phyloP scores from a whole-genome alignment of 2,888 invertebrate genomes.

The Chalcosyrphus nemorum region DNA sequence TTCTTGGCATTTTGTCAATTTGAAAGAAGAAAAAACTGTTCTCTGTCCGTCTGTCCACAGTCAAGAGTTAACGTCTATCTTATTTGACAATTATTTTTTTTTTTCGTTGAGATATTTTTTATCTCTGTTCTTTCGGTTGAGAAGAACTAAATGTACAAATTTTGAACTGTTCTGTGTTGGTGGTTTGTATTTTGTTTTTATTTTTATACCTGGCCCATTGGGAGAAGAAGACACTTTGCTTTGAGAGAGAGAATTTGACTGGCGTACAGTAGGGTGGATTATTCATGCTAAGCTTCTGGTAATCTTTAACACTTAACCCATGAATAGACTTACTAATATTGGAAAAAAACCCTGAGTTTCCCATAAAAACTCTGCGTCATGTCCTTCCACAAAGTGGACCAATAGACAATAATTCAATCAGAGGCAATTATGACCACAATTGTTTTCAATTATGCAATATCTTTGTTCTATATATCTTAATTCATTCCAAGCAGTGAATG shows the following conservation, averaged over 20 bases:
- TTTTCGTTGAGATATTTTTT: conserved; percentile 1
- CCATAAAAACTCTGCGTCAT: no score
- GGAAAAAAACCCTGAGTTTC: no score
- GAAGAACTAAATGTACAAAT: neutral
- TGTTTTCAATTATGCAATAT: no score
- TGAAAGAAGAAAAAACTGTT: conserved; percentile 10
- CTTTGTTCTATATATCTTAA: no score
- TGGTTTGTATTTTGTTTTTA: conserved; percentile 11
- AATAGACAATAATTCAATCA: no score
- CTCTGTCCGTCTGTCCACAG: conserved; percentile 12
- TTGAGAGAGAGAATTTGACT: neutral
- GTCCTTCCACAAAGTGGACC: no score
- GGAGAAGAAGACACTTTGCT: neutral
- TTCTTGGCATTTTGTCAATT: conserved; percentile 47
- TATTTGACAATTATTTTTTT: conserved; percentile 16
- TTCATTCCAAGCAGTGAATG: no score
- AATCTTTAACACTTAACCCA: no score
- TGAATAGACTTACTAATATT: no score
- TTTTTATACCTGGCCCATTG: conserved; percentile 16
- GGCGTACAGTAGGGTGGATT: neutral
- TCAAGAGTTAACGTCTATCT: conserved; percentile 54
- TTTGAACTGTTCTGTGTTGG: neutral
- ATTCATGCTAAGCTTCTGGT: neutral
- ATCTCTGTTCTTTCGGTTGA: neutral
- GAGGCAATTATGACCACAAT: no score